phyloP scores from a whole-genome alignment of 2,113 vertebrate genomes.

The Bostrychus sinensis region DNA sequence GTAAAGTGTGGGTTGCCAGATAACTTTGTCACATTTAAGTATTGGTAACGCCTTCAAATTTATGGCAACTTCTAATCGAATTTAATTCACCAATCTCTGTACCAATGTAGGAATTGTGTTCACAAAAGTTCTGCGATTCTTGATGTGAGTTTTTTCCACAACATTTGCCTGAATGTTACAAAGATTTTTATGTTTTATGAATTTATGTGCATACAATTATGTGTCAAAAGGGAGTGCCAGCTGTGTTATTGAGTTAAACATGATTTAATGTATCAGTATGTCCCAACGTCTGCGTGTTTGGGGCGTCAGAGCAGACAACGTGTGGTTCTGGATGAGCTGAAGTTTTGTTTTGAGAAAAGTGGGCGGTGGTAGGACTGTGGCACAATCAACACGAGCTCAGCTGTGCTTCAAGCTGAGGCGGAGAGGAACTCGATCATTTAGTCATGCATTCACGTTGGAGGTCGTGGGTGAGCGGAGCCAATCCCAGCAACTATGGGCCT shows the following conservation, averaged over 20 bases:
- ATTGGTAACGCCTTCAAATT: conserved; percentile 2
- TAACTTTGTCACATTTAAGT: conserved; percentile 38
- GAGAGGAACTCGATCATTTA: too few species aligned
- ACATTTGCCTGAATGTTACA: too few species aligned
- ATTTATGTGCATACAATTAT: conserved; percentile 50
- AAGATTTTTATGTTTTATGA: conserved; percentile 57
- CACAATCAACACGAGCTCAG: conserved; percentile 56
- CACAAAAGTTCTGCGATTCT: too few species aligned
- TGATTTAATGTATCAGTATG: conserved; percentile 43
- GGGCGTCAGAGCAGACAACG: conserved; percentile 44
- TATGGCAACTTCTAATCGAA: conserved; percentile 3
- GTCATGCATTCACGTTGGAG: too few species aligned
- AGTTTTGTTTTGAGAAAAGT: conserved; percentile 57
- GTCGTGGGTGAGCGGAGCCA: too few species aligned
- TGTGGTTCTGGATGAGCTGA: conserved; percentile 53
- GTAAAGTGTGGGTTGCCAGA: conserved; percentile 27
- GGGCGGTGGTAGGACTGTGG: conserved; percentile 42
- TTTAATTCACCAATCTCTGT: neutral
- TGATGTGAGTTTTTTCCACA: too few species aligned
- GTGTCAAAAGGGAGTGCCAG: conserved; percentile 35
- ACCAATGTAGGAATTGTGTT: too few species aligned
- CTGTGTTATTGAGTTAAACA: conserved; percentile 46
- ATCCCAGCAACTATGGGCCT: too few species aligned
- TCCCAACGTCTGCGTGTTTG: conserved; percentile 42
- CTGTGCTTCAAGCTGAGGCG: too few species aligned